These are phyloP conservation scores for Margarornis squamiger DNA, from an alignment of 2,797 vertebrate species.

Conservation along the genomic window DNA sequence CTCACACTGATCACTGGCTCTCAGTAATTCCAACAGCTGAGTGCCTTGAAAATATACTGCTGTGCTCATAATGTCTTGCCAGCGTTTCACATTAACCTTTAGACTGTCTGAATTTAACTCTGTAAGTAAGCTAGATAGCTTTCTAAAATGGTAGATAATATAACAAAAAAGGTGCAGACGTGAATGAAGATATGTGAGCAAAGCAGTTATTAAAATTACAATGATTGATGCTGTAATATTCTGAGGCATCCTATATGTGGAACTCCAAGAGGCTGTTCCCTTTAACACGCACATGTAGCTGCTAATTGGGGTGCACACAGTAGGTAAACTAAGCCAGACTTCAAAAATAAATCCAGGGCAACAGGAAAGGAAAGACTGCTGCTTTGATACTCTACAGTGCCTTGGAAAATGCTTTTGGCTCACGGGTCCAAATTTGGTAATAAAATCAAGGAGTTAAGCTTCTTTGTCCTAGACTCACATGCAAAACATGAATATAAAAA, in stretches of 20 bases:
- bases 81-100: slow-evolving; percentile 66
- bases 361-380: not conserved
- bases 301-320: not conserved
- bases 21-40: not conserved
- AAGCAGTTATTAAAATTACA: slow-evolving; percentile 57
- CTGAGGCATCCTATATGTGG: not conserved
- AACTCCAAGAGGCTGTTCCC: not conserved
- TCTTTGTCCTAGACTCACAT: not conserved
- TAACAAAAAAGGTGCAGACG: slow-evolving; percentile 46
- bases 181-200: slow-evolving; percentile 49
- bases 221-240: slow-evolving; percentile 9
- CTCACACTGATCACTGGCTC: not conserved
- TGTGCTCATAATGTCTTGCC: slow-evolving; percentile 42
- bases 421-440: not conserved
- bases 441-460: not conserved
- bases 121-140: slow-evolving; percentile 61
- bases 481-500: not conserved
- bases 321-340: not conserved
- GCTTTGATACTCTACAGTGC: not conserved
- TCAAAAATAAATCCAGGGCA: not conserved
- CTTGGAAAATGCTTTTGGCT: not conserved
- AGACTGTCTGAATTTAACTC: slow-evolving; percentile 64
- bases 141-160: slow-evolving; percentile 60
- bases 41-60: slow-evolving; percentile 54
- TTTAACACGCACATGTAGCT: not conserved